Evolutionary conservation across 2,113 vertebrate genomes (phyloP).

Genomic region (Leptobrachium ailaonicum): DNA sequence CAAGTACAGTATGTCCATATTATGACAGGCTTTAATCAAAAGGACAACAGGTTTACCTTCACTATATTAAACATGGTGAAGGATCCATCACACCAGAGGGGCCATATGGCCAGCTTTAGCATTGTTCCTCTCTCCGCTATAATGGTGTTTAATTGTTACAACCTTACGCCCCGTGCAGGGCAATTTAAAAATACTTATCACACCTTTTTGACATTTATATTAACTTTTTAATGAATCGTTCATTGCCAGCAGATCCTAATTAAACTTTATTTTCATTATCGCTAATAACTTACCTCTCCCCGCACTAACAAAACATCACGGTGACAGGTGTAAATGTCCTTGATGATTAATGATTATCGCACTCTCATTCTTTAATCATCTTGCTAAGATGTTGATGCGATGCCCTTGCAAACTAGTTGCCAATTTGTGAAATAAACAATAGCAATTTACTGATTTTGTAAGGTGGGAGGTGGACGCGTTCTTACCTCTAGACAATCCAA

Average conservation of each 20-base stretch:
- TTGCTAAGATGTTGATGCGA: slow-evolving; percentile 7
- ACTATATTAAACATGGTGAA: too few species aligned
- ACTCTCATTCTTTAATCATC: slow-evolving; percentile 32
- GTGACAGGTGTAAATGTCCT: slow-evolving; percentile 38
- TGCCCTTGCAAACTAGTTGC: not conserved
- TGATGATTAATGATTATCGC: slow-evolving; percentile 33
- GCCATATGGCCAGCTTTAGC: too few species aligned
- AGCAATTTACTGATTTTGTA: too few species aligned
- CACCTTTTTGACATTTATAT: slow-evolving; percentile 25
- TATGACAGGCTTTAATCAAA: too few species aligned
- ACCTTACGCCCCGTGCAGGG: not conserved
- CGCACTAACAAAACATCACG: slow-evolving; percentile 32
- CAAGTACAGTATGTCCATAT: too few species aligned
- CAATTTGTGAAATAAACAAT: too few species aligned
- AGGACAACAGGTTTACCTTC: too few species aligned
- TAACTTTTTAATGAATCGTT: slow-evolving; percentile 12
- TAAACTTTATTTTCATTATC: slow-evolving; percentile 40
- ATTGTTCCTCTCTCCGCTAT: too few species aligned
- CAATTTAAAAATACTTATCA: slow-evolving; percentile 1
- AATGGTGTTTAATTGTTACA: too few species aligned
- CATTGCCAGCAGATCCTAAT: slow-evolving; percentile 19
- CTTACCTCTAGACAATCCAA: too few species aligned
- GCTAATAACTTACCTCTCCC: slow-evolving; percentile 37
- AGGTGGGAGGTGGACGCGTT: too few species aligned
- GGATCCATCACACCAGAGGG: too few species aligned